These are phyloP conservation scores for Leptarthrus brevirostris DNA, from an alignment of 2,888 invertebrate species.

Conservation along the genomic window DNA sequence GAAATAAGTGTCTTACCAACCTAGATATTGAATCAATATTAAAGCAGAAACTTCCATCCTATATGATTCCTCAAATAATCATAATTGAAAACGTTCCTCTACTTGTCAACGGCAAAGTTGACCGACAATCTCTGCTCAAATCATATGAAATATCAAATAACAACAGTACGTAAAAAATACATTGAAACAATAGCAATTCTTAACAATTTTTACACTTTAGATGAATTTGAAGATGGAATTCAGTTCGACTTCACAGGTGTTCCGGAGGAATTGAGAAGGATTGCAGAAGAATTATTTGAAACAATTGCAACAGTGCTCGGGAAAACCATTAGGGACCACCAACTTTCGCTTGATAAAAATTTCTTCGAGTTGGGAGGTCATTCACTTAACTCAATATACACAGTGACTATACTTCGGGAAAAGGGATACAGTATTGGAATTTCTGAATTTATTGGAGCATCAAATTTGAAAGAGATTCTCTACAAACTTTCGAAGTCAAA, in stretches of 20 bases:
- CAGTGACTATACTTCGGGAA: constrained; percentile 80
- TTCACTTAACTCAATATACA: constrained; percentile 86
- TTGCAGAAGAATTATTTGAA: constrained; percentile 78
- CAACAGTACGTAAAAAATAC: constrained; percentile 72
- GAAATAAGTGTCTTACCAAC: constrained; percentile 68
- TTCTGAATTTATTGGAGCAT: constrained; percentile 81
- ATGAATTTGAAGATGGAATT: constrained; percentile 61
- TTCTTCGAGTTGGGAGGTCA: constrained; percentile 90
- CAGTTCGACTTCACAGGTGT: constrained; percentile 76
- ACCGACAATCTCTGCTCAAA: constrained; percentile 80
- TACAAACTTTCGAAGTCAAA: constrained; percentile 68
- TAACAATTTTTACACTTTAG: neutral
- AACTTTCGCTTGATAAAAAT: constrained; percentile 74
- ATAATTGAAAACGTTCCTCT: constrained; percentile 80
- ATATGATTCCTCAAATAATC: constrained; percentile 85
- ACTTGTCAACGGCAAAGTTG: constrained; percentile 88
- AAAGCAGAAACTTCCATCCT: constrained; percentile 75
- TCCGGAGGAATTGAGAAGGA: constrained; percentile 70
- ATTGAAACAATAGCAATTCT: too few species aligned
- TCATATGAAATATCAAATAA: constrained; percentile 79
- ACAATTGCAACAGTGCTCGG: constrained; percentile 80
- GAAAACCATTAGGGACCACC: constrained; percentile 72
- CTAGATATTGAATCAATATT: constrained; percentile 75
- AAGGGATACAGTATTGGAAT: constrained; percentile 85
- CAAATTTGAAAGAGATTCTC: constrained; percentile 77